Conservation (phyloP, 2,113 vertebrate species). For the Danionella cerebrum region DNA sequence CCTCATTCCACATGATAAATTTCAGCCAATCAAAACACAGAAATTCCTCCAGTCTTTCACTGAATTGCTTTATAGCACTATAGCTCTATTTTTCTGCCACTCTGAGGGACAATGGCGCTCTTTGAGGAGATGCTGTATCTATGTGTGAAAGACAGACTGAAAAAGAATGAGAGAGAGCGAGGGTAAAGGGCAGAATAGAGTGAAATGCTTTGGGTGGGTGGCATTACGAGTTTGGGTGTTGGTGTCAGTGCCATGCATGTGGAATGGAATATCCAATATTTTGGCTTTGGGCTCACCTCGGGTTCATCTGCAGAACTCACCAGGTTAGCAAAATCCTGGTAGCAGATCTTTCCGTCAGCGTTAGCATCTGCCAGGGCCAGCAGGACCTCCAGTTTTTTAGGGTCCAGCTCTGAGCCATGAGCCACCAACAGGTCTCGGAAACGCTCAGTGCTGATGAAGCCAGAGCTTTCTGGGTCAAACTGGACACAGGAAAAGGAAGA, state of each 20-base stretch:
- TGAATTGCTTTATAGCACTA: not conserved
- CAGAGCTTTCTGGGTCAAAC: constrained; percentile 87
- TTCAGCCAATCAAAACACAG: constrained; percentile 32
- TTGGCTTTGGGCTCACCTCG: constrained; percentile 17
- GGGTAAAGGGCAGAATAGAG: not conserved
- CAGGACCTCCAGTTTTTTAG: constrained; percentile 91
- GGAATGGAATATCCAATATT: constrained; percentile 19
- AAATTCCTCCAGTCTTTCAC: not conserved
- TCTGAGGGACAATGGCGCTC: constrained; percentile 45
- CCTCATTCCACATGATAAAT: constrained; percentile 46
- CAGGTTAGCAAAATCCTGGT: constrained; percentile 95
- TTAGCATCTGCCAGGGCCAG: constrained; percentile 88
- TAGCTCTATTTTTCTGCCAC: constrained; percentile 46
- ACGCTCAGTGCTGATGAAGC: constrained; percentile 89
- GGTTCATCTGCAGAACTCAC: constrained; percentile 62
- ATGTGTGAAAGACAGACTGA: not conserved
- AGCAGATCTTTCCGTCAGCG: constrained; percentile 86
- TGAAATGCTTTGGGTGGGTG: not conserved
- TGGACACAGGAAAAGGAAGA: constrained; percentile 45
- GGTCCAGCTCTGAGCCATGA: constrained; percentile 84
- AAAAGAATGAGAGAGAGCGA: constrained; percentile 4
- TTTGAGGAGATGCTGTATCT: not conserved
- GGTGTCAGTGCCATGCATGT: constrained; percentile 32
- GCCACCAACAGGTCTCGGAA: constrained; percentile 84
- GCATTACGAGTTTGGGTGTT: constrained; percentile 16